Evolutionary conservation across 1,140 invertebrate species (phyloP).

Genomic region (Manduca sexta): DNA sequence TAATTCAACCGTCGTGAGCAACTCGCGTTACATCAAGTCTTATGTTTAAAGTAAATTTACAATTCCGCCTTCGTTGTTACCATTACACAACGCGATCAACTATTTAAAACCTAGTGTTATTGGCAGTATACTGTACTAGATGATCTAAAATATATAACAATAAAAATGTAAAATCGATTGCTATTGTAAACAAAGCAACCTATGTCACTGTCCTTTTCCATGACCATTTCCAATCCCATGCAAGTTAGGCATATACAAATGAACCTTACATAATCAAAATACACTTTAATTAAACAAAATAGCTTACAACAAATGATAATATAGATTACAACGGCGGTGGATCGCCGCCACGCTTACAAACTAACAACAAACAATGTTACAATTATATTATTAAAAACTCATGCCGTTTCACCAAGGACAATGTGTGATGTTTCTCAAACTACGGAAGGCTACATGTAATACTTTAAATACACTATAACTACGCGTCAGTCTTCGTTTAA

Average conservation of each 20-base stretch:
- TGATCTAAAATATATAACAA: not conserved
- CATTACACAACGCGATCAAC: too few species aligned
- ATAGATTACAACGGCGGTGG: not conserved
- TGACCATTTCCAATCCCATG: not conserved
- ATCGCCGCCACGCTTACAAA: not conserved
- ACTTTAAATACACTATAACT: slow-evolving; percentile 67
- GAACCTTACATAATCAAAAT: not conserved
- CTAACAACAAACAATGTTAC: not conserved
- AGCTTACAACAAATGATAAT: not conserved
- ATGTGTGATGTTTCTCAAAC: slow-evolving; percentile 44
- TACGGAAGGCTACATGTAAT: slow-evolving; percentile 46
- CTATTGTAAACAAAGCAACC: not conserved
- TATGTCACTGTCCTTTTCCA: not conserved
- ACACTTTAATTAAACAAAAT: not conserved
- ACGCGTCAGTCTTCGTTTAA: slow-evolving; percentile 68
- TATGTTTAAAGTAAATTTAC: too few species aligned
- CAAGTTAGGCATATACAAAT: not conserved
- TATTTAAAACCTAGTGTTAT: not conserved
- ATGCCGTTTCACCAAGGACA: slow-evolving; percentile 7
- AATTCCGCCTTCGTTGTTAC: too few species aligned
- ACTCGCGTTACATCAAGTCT: too few species aligned
- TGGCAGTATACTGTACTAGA: not conserved
- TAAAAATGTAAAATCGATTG: not conserved
- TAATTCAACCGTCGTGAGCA: too few species aligned
- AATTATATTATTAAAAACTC: not conserved